phyloP scores from a whole-genome alignment of 2,113 vertebrate genomes.

The Sebastes schlegelii region DNA sequence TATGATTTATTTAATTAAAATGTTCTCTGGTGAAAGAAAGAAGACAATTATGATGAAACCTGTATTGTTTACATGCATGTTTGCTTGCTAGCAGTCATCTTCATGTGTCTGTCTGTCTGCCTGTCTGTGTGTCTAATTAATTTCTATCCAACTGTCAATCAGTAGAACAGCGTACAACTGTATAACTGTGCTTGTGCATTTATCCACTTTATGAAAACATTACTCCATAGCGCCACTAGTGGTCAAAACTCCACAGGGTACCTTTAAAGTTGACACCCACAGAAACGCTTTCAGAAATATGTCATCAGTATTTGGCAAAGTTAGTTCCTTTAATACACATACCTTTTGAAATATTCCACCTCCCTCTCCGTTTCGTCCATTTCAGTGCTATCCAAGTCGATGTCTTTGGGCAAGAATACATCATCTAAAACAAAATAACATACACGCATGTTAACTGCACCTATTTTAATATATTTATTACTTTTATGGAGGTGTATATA shows the following conservation, averaged over 20 bases:
- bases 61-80: not conserved
- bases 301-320: not conserved
- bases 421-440: slow-evolving; percentile 87
- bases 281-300: not conserved
- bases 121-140: too few relatives aligned
- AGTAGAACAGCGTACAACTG: not conserved
- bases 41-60: not conserved
- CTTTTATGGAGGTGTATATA: not conserved
- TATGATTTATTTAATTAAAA: too few relatives aligned
- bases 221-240: not conserved
- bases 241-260: not conserved
- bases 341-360: slow-evolving; percentile 99
- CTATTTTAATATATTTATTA: not conserved
- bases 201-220: not conserved
- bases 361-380: slow-evolving; percentile 99
- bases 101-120: too few relatives aligned
- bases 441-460: not conserved
- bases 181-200: not conserved
- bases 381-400: slow-evolving; percentile 96
- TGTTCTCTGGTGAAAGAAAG: too few relatives aligned
- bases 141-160: not conserved
- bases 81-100: not conserved
- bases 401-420: slow-evolving; percentile 99
- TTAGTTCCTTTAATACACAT: not conserved
- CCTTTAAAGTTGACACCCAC: not conserved